Evolutionary conservation across 2,113 vertebrate species (phyloP), one percentile per base, ranked within the genome.

Genomic region (Spilogale gracilis): DNA sequence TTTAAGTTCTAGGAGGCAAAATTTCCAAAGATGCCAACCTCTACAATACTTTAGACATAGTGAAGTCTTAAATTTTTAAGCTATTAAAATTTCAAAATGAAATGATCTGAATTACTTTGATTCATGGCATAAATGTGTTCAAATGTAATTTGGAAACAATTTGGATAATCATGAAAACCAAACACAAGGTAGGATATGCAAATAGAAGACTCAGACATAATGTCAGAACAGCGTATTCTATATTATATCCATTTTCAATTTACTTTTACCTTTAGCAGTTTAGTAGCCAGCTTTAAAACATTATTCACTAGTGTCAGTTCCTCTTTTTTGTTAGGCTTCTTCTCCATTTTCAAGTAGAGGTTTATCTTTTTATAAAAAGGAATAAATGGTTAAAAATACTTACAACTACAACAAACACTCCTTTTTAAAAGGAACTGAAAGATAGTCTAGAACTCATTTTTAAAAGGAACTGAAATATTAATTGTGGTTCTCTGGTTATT

Each of bases 261-360:
- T 18, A 89, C 52, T 95, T 98, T 99, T 97, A 99, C 99, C 99
- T 99, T 99, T 94, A 99, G 97, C 60, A 99, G 98, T 98, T 99
- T 99, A 95, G 99, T 99, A 91, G 99, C 99, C 98, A 99, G 99
- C 97, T 99, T 99, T 95, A 99, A 99, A 92, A 99, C 99, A 76
- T 99, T 99, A 99, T 99, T 99, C 98, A 99, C 99, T 97, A 99
- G 98, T 3, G 99, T 99, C 96, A 99, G 99, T 95, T 99, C 99
- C 87, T 99, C 99, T 96, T 99, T 99, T 98, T 99, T 99, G 98
- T 99, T 99, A 97, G 99, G 99, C 97, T 99, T 99, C 99, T 99
- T 99, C 98, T 99, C 99, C 99, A 99, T 99, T 99, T 99, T 99
- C 99, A 99, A 99, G 98, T 99, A 99, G 98, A 99, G 98, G 98